Percentiles rank a stretch among this genome's conserved stretches.
phyloP scores from a whole-genome alignment of 2,888 invertebrate species.

The Eilema sororculum region DNA sequence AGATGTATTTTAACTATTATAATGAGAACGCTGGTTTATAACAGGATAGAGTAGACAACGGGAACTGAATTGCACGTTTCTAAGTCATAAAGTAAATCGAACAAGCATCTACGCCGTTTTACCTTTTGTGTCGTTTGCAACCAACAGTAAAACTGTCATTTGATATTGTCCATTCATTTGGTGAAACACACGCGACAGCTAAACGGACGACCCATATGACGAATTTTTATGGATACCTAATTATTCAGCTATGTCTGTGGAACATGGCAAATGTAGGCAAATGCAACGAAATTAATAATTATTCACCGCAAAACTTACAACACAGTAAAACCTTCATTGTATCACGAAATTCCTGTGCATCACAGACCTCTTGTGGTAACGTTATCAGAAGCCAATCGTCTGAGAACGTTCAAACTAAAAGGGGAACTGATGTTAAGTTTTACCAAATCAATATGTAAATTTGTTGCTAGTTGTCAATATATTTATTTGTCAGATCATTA shows the following conservation, averaged over 20 bases:
- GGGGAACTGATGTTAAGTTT: background rate
- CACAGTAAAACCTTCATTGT: too few relatives aligned
- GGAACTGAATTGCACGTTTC: background rate
- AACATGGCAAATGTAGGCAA: background rate
- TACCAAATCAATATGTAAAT: background rate
- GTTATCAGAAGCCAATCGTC: background rate
- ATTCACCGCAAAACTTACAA: too few relatives aligned
- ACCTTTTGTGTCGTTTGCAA: background rate
- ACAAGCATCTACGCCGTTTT: background rate
- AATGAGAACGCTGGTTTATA: background rate
- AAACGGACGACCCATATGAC: too few relatives aligned
- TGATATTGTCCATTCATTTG: background rate
- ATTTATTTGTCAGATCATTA: slow-evolving; percentile 7
- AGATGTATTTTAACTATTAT: too few relatives aligned
- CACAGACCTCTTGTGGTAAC: too few relatives aligned
- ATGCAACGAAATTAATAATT: too few relatives aligned
- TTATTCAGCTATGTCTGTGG: background rate
- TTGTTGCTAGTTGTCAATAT: background rate
- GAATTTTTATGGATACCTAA: too few relatives aligned
- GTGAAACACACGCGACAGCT: background rate
- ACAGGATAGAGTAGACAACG: background rate
- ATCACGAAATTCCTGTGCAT: too few relatives aligned
- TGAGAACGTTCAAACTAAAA: background rate
- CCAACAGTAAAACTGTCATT: background rate
- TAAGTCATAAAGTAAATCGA: background rate